phyloP scores from a whole-genome alignment of 2,888 invertebrate genomes.

The Dysmachus trigonus region DNA sequence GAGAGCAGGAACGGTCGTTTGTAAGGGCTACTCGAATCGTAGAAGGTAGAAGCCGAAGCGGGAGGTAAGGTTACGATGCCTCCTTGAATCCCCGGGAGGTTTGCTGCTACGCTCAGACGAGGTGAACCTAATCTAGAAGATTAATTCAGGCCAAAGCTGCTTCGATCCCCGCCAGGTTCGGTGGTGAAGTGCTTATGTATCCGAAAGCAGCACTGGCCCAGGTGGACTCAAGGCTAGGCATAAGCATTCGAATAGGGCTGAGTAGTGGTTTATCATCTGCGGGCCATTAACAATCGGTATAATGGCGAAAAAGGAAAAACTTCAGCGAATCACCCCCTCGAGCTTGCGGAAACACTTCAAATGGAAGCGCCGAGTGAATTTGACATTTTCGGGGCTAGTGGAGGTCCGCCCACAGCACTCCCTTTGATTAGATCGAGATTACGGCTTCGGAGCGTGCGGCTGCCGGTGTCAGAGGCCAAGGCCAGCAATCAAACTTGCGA shows the following conservation, averaged over 20 bases:
- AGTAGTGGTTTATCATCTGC: background rate
- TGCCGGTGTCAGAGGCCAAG: background rate
- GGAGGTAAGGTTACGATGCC: background rate
- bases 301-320: background rate
- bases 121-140: slow-evolving; percentile 3
- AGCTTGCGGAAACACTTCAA: background rate
- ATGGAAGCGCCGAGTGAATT: background rate
- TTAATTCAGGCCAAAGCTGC: background rate
- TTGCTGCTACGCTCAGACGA: background rate
- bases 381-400: background rate
- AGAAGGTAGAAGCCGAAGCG: background rate
- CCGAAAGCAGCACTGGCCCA: background rate
- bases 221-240: background rate
- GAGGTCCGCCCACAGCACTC: background rate
- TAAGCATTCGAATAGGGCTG: background rate
- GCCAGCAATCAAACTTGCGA: background rate
- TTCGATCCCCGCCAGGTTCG: background rate
- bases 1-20: background rate
- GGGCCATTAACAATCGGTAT: background rate
- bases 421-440: background rate
- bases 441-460: background rate
- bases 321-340: background rate
- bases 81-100: background rate
- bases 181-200: background rate
- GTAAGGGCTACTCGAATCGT: background rate